These are phyloP conservation scores for Nyctibius grandis DNA, from an alignment of 2,797 vertebrate species.

Conservation along the genomic window DNA sequence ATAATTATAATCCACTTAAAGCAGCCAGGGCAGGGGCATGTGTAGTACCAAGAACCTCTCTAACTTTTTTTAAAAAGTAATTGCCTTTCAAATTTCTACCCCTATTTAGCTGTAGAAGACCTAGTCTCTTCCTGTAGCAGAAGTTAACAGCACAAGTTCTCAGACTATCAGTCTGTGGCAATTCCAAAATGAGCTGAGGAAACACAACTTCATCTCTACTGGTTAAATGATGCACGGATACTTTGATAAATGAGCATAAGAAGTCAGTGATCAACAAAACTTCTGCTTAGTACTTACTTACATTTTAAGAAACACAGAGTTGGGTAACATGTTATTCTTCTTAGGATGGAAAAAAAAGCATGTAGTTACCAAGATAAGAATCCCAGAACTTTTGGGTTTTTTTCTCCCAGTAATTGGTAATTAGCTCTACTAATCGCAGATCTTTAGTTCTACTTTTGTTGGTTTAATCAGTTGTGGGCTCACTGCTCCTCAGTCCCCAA, in stretches of 20 bases:
- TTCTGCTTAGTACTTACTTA: not conserved
- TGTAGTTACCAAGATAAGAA: not conserved
- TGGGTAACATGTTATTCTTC: not conserved
- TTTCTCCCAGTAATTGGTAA: fast-evolving
- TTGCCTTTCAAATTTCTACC: not conserved
- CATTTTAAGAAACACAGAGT: not conserved
- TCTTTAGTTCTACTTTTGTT: not conserved
- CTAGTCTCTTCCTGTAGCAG: not conserved
- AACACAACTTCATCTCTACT: not conserved
- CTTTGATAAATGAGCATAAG: not conserved
- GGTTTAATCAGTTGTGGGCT: not conserved
- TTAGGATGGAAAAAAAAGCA: not conserved
- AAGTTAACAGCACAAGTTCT: not conserved
- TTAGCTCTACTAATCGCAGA: not conserved
- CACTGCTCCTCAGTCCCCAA: not conserved
- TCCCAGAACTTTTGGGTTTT: not conserved
- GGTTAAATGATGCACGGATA: not conserved
- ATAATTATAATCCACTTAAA: not conserved
- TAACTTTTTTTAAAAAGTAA: not conserved
- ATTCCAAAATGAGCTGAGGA: not conserved
- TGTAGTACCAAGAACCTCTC: not conserved
- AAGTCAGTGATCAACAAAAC: not conserved
- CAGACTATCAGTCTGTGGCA: not conserved
- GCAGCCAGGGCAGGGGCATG: not conserved
- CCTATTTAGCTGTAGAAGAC: not conserved